Evolutionary conservation across 2,797 vertebrate species (phyloP), one percentile per base, ranked within the genome.

Genomic region (Melanitta fusca): DNA sequence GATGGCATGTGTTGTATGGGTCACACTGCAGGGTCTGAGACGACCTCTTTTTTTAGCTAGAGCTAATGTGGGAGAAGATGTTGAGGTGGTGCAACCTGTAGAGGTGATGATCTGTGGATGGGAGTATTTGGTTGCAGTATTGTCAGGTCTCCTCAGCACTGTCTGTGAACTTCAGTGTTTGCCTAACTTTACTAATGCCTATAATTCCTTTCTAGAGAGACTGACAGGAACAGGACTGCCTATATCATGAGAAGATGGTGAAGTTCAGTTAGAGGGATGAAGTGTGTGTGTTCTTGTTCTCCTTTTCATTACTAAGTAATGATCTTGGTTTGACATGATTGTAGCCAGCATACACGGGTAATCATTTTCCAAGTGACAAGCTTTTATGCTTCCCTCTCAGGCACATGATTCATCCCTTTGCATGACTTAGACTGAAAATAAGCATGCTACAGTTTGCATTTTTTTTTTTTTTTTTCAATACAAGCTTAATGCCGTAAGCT

Each of bases 381-480:
- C 25, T 78, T 78, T 88, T 68, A 70, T 94, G 49, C 69, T 94
- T 19, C 17, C 2, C 65, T 88, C 27, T 69, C 12, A 38, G 51
- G 30, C 62, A 36, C 54, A 41, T 81, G 77, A 88, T 90, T 75
- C 58, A 86, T 91, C 66, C 77, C 75, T 11, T 58, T 58, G 27
- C 80, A 66, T 81, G 82, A 74, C 70, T 96, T 85, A 62, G 70
- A 64, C 18, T 89, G 80, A 84, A 95, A 83, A 75, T 36, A 66
- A 81, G 41, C 85, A 43, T 64, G 30, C 65, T 75, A 21, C 36
- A 49, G 7, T 66, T 86, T 38, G 8, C 21, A 1, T 51, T n/a
- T 68, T 68, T 45, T n/a, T 68, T 68, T 68, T 68, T 47, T 68
- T 61, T 69, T 57, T 19, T 45, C 39, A 65, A 5, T 38, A 17